These are phyloP conservation scores for Percopsis transmontana DNA, from an alignment of 2,113 vertebrate genomes.

Conservation along the genomic window DNA sequence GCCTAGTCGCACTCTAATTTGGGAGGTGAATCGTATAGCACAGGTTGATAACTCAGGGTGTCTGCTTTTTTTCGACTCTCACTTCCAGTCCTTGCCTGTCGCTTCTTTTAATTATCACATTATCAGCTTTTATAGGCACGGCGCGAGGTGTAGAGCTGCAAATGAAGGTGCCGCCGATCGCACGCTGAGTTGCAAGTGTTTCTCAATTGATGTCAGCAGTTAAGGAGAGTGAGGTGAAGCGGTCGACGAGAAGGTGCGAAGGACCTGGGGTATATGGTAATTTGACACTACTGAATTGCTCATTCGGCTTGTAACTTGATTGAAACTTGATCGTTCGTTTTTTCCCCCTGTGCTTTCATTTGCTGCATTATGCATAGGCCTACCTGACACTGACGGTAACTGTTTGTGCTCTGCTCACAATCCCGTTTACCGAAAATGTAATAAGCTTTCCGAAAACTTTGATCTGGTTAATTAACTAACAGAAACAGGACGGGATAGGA, in stretches of 20 bases:
- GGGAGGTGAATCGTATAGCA: conserved; percentile 58
- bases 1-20: conserved; percentile 49
- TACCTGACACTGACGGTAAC: too few species aligned
- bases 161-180: conserved; percentile 79
- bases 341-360: neutral
- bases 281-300: conserved; percentile 5
- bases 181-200: conserved; percentile 78
- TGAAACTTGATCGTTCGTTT: neutral
- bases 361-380: too few species aligned
- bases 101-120: conserved; percentile 98
- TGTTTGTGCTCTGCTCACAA: too few species aligned
- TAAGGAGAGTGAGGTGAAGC: conserved; percentile 43
- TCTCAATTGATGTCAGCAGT: conserved; percentile 72
- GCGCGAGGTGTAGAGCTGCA: conserved; percentile 83
- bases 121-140: conserved; percentile 89
- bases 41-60: conserved; percentile 63
- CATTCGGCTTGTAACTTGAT: neutral
- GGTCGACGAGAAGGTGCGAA: conserved; percentile 11
- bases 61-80: conserved; percentile 77
- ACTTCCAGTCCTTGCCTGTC: conserved; percentile 89
- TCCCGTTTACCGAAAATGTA: too few species aligned
- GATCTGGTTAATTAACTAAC: too few species aligned
- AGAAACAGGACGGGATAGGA: too few species aligned
- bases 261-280: conserved; percentile 7
- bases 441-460: too few species aligned